Base-by-base conservation (phyloP, 2,888 invertebrate genomes). In the Leptinotarsa peninsularis region DNA sequence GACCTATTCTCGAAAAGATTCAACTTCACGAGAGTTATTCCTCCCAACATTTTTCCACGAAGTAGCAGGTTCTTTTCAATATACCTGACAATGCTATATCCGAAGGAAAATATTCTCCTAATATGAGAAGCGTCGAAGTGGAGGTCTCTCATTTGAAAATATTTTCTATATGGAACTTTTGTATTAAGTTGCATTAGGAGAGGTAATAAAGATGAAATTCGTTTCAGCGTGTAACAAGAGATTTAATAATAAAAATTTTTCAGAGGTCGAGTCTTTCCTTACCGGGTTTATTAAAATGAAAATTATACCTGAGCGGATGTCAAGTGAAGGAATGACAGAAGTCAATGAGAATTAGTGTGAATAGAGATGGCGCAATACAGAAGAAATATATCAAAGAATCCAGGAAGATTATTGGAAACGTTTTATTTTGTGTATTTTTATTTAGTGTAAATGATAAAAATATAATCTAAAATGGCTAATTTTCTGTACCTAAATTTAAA, bases 201-300 rank as follows among this genome's bases (percentile, higher is more conserved):
- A 67, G 21, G 69, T 54, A 54, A 69, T 69, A 56, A 69, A 69
- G 56, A 56, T 54, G 69, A 33, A 69, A 69, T 69, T 27, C 17
- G 33, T 33, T 63, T n/a, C 18, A 63, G 60, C 13, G 60, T 60
- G 27, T 60, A 27, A 15, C 23, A 60, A 23, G 63, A 33, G n/a
- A 63, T 63, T 58, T 17, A 63, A 33, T 63, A 63, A 63, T 63
- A n/a, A 63, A 33, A 18, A n/a, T 63, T 17, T 63, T n/a, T 2
- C 3, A 63, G 21, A n/a, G n/a, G 43, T n/a, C 33, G 63, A 63
- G 13, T 63, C 33, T 63, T 27, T 63, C n/a, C 63, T 43, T 7
- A 5, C 13, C 33, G n/a, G 43, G 43, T 63, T 63, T 63, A 63
- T 63, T 63, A 43, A 33, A n/a, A 15, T 43, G 17, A 43, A n/a